These are phyloP conservation scores for Cathartes aura DNA, from an alignment of 2,113 vertebrate species.

Conservation along the genomic window DNA sequence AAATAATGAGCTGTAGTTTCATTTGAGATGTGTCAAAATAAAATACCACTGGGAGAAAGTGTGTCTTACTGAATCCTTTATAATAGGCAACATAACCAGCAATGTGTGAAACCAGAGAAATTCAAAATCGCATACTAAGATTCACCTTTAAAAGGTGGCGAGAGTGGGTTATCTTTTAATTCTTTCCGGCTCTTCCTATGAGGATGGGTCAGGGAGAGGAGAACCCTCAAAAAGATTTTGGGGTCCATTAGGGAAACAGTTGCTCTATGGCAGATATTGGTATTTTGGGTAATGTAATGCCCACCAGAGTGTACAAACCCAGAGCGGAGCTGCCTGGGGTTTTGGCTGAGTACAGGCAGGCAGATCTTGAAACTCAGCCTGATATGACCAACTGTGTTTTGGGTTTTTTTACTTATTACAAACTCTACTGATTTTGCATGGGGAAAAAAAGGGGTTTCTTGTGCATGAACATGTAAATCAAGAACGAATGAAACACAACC, in stretches of 20 bases:
- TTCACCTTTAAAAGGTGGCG: background rate
- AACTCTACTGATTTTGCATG: background rate
- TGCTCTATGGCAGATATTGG: background rate
- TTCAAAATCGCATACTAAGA: background rate
- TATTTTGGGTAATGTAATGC: background rate
- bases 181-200: background rate
- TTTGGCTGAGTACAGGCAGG: background rate
- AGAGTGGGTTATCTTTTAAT: background rate
- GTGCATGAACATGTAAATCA: background rate
- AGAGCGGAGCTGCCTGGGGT: background rate
- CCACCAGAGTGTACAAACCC: background rate
- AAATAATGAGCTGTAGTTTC: constrained; percentile 72
- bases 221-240: background rate
- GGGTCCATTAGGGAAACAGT: background rate
- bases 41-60: constrained; percentile 65
- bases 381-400: background rate
- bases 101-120: constrained; percentile 72
- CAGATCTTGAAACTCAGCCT: background rate
- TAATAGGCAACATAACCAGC: constrained; percentile 68
- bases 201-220: background rate
- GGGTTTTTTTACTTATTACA: background rate
- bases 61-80: constrained; percentile 58
- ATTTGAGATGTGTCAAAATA: constrained; percentile 73
- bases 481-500: background rate
- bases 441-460: background rate